Base-by-base conservation (phyloP, 2,113 vertebrate genomes). In the Siniperca knerii region DNA sequence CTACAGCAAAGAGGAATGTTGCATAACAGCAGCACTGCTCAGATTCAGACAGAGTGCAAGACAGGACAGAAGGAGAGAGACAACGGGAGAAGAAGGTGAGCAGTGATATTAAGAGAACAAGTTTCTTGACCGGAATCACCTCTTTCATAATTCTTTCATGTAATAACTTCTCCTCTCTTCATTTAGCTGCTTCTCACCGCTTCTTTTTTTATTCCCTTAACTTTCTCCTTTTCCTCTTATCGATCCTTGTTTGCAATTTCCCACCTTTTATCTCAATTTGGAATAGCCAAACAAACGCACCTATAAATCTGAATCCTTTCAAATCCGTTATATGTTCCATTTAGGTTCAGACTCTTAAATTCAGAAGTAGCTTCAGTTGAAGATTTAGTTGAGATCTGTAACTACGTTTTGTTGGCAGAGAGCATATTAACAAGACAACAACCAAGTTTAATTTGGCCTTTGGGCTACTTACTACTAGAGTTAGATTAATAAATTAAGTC, bases 1-100 rank as follows among this genome's bases (percentile, higher is more conserved):
- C 52, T 44, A 21, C 37, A 64, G 37, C 64, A 81, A 70, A 70
- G 33, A 57, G n/a, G 23, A 61, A 20, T 20, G 12, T 77, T 79
- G 81, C 40, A 58, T 42, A 85, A 62, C 48, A 44, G 35, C 81
- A 67, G 29, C 0, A 11, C 8, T 67, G 29, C 16, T 65, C 70
- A 64, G 54, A 62, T 33, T 21, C 57, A 46, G 77, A 79, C 52
- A 25, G 77, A 72, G 48, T 62, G 62, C 0, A 1, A 69, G 74
- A 70, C 35, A 40, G 69, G 13, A 9, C 50, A 73, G 65, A 69
- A 4, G 23, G n/a, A 73, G 20, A 23, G 40, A 82, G 66, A 76
- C 1, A 35, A 79, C 18, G 25, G 23, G 13, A 75, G 55, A 16
- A 20, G 18, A 55, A 46, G 35, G 29, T 57, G n/a, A 75, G 12